Percentiles rank a stretch among this genome's conserved stretches.
These are phyloP conservation scores for Synodontis membranacea DNA, from an alignment of 2,113 vertebrate genomes.

Conservation along the genomic window DNA sequence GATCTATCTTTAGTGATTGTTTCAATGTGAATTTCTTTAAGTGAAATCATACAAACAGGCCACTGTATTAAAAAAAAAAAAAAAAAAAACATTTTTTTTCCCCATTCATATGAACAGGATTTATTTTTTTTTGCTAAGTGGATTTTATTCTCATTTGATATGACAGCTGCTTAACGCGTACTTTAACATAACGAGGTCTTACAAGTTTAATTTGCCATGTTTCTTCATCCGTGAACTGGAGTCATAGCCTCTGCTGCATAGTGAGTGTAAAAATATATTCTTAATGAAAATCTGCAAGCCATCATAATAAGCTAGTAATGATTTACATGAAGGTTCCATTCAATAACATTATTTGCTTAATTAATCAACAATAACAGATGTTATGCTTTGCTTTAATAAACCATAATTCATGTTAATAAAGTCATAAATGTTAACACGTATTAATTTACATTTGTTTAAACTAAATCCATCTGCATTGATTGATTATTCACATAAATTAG, in stretches of 20 bases:
- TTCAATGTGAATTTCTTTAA: neutral
- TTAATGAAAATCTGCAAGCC: neutral
- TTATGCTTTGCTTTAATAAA: neutral
- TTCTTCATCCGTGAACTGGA: neutral
- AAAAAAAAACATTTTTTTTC: neutral
- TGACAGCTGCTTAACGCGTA: neutral
- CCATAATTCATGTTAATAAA: neutral
- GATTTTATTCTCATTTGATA: neutral
- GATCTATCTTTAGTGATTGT: neutral
- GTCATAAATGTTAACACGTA: neutral
- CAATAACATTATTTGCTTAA: neutral
- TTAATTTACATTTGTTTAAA: neutral
- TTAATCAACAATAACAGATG: neutral
- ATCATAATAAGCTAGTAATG: neutral
- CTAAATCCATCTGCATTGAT: neutral
- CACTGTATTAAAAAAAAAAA: too few species aligned
- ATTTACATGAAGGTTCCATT: neutral
- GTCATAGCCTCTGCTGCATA: neutral
- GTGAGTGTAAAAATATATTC: neutral
- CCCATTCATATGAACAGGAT: neutral
- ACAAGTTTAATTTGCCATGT: neutral
- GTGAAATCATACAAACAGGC: neutral
- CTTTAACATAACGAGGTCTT: slow-evolving; percentile 15
- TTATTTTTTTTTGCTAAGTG: neutral
- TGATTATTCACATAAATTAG: neutral